Evolutionary conservation across 92 coral and sea anemone species (phyloP), one percentile per base, ranked within the genome.

Genomic region (Porites cylindrica): DNA sequence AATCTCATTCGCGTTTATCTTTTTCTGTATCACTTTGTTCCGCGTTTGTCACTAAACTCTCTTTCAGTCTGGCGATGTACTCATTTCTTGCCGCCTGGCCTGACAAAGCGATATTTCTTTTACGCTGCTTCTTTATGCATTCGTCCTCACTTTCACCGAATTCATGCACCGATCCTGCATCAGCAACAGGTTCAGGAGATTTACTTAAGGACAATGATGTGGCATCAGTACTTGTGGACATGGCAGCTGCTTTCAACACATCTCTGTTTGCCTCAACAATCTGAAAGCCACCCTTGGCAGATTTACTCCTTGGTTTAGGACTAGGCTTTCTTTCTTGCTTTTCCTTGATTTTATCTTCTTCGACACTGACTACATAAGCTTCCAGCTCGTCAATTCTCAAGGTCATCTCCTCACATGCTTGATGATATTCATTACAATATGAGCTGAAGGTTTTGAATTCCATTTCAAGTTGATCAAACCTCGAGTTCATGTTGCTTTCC

Each of bases 11-110:
- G 18, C 6, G 18, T 69, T 70, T 81, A 54, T 11, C 66, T 54
- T 81, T 56, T n/a, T 81, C 67, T 69, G 60, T 6, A 1, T 79
- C 83, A 9, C 26, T 53, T 21, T 56, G 77, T 11, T 10, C 69
- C 32, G 51, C 18, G 32, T 4, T 29, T 19, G 17, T n/a, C 38
- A 13, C 4, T 21, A 58, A 21, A 60, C 71, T 72, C 73, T 59
- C 80, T 52, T 63, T 83, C 12, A 83, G 65, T 73, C 80, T 72
- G 71, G 79, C 60, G 29, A 83, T 47, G 14, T 59, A 83, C 64
- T 72, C 72, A 60, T 83, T 79, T 51, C 87, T 74, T 38, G 87
- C 87, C 43, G 26, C 77, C 51, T 83, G 79, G 69, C 87, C 64
- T 1, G 79, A 72, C 79, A 74, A 13, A 50, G 71, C 8, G 73